Percentiles rank a stretch among this genome's conserved stretches.
Evolutionary conservation across 2,888 invertebrate genomes (phyloP).

Genomic region (Harpalus rubripes): DNA sequence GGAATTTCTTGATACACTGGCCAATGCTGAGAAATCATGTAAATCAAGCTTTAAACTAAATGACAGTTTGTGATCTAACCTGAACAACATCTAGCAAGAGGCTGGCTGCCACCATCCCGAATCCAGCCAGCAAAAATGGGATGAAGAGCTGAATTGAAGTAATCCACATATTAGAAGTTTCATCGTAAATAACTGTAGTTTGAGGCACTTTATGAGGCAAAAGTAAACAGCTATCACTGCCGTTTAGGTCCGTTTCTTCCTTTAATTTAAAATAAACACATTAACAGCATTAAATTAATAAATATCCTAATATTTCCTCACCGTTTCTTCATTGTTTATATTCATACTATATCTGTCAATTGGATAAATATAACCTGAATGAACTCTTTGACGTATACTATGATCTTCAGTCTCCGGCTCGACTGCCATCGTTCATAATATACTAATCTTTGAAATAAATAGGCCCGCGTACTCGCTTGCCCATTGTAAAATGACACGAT

Average conservation of each 20-base stretch:
- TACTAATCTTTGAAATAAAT: slow-evolving; percentile 42
- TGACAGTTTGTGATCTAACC: slow-evolving; percentile 68
- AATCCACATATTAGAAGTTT: slow-evolving; percentile 82
- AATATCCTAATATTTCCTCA: slow-evolving; percentile 11
- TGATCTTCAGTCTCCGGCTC: slow-evolving; percentile 12
- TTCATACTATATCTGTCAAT: slow-evolving; percentile 51
- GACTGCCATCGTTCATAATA: slow-evolving; percentile 50
- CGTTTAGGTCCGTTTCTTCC: slow-evolving; percentile 48
- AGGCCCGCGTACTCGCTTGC: background rate
- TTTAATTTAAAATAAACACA: slow-evolving; percentile 1
- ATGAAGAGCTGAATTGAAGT: slow-evolving; percentile 89
- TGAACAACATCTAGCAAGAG: slow-evolving; percentile 90
- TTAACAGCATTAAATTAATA: background rate
- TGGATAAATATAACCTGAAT: slow-evolving; percentile 36
- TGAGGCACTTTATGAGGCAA: slow-evolving; percentile 63
- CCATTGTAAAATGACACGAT: slow-evolving; percentile 21
- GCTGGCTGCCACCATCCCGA: slow-evolving; percentile 95
- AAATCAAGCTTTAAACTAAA: slow-evolving; percentile 15
- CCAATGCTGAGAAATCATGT: slow-evolving; percentile 84
- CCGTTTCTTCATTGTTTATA: slow-evolving; percentile 64
- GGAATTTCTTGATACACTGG: slow-evolving; percentile 88
- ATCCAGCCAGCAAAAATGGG: slow-evolving; percentile 92
- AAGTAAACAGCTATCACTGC: slow-evolving; percentile 52
- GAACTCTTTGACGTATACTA: slow-evolving; percentile 55
- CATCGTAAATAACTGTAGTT: slow-evolving; percentile 34